These are phyloP conservation scores for Litoditis marina DNA, from an alignment of 2,888 invertebrate genomes.

Conservation along the genomic window DNA sequence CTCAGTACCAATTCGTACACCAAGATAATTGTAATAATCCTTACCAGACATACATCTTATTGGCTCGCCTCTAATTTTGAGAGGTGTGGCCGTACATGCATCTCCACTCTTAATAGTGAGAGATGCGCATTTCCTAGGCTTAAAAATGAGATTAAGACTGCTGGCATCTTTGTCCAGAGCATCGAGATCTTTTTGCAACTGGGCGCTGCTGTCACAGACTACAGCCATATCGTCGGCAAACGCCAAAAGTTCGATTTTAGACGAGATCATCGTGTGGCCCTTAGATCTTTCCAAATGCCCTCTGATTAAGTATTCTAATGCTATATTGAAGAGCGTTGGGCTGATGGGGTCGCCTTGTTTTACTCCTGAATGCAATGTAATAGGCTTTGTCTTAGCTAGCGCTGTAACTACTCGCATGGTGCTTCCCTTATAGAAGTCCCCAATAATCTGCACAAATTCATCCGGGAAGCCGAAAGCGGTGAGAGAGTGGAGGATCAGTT, in stretches of 20 bases:
- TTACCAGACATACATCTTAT: neutral
- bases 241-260: neutral
- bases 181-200: too few species aligned
- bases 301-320: neutral
- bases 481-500: too few species aligned
- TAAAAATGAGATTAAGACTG: too few species aligned
- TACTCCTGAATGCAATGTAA: neutral
- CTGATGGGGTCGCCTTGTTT: conserved; percentile 2
- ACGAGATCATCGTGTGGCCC: neutral
- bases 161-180: too few species aligned
- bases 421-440: too few species aligned
- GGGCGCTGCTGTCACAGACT: too few species aligned
- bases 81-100: neutral
- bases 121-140: conserved; percentile 21
- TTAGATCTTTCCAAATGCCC: neutral
- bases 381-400: neutral
- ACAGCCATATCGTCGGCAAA: neutral
- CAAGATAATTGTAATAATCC: conserved; percentile 14
- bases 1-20: conserved; percentile 2
- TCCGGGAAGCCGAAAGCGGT: too few species aligned
- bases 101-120: neutral
- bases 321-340: neutral
- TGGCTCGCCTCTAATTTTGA: neutral
- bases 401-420: too few species aligned
- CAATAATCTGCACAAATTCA: too few species aligned